A percentile compares a stretch with the other conserved stretches of the same genome.
phyloP scores from a whole-genome alignment of 2,888 invertebrate genomes.

The Scelioninae gen. 1 region DNA sequence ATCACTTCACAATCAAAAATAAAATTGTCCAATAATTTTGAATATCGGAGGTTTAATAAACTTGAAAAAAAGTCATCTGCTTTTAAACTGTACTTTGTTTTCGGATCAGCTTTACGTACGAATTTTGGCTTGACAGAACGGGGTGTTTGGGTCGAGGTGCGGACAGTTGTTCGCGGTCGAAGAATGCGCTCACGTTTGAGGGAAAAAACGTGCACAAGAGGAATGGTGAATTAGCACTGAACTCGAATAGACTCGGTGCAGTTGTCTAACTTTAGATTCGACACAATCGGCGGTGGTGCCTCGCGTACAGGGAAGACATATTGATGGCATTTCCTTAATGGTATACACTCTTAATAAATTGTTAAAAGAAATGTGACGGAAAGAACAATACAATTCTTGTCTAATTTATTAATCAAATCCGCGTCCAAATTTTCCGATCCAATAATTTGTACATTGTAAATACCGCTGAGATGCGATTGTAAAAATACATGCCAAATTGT shows the following conservation, averaged over 20 bases:
- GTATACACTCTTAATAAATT: constrained; percentile 57
- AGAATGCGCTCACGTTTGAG: constrained; percentile 61
- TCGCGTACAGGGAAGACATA: constrained; percentile 56
- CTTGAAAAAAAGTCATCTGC: no score
- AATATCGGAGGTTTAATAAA: no score
- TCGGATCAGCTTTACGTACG: constrained; percentile 44
- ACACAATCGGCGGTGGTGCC: constrained; percentile 65
- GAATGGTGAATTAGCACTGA: constrained; percentile 78
- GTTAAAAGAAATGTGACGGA: constrained; percentile 64
- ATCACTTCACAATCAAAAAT: neutral
- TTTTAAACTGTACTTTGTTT: no score
- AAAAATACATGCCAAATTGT: constrained; percentile 47
- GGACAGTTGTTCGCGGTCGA: constrained; percentile 40
- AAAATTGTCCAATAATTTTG: no score
- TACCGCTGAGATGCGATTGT: constrained; percentile 20
- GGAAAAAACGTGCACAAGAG: constrained; percentile 75
- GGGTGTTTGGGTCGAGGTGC: no score
- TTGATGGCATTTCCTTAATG: constrained; percentile 66
- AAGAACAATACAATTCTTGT: constrained; percentile 56
- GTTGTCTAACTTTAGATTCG: constrained; percentile 80
- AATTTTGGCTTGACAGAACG: no score
- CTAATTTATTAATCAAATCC: constrained; percentile 41
- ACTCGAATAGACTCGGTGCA: constrained; percentile 74
- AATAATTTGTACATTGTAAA: constrained; percentile 44
- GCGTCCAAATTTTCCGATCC: constrained; percentile 46